Evolutionary conservation across 2,113 vertebrate species (phyloP).

Genomic region (Cinclus cinclus): DNA sequence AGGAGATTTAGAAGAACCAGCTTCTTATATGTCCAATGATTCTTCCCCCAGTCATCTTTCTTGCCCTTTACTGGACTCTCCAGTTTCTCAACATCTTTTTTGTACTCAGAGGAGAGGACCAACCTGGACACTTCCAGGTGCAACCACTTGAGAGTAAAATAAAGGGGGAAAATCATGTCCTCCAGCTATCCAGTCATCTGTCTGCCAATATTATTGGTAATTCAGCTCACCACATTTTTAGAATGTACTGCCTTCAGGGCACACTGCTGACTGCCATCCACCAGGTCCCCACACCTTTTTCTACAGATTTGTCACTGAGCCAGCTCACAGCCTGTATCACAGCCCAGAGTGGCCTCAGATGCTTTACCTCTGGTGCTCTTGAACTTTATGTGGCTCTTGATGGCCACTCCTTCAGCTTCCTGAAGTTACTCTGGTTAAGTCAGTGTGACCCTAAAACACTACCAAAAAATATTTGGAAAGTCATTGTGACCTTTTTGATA

Average conservation of each 20-base stretch:
- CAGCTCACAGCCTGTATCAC: background rate
- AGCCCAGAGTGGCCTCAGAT: background rate
- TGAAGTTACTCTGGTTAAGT: background rate
- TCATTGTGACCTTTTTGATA: background rate
- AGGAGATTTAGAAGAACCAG: background rate
- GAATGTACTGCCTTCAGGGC: background rate
- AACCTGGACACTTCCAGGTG: background rate
- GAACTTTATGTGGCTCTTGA: background rate
- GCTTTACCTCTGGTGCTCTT: background rate
- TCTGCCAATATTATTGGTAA: background rate
- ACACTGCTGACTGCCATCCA: accelerated
- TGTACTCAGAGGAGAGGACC: background rate
- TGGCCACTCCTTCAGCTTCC: background rate
- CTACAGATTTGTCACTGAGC: background rate
- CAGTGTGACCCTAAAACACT: background rate
- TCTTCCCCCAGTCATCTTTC: background rate
- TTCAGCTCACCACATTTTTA: background rate
- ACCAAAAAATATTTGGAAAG: background rate
- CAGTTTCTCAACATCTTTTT: background rate
- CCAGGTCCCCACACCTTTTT: background rate
- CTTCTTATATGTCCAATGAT: background rate
- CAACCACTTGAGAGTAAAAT: background rate
- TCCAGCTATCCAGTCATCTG: background rate
- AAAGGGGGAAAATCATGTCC: background rate
- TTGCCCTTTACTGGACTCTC: background rate